Evolutionary conservation across 2,888 invertebrate species (phyloP), one percentile per base, ranked within the genome.

Genomic region (Pseudoips prasinana): DNA sequence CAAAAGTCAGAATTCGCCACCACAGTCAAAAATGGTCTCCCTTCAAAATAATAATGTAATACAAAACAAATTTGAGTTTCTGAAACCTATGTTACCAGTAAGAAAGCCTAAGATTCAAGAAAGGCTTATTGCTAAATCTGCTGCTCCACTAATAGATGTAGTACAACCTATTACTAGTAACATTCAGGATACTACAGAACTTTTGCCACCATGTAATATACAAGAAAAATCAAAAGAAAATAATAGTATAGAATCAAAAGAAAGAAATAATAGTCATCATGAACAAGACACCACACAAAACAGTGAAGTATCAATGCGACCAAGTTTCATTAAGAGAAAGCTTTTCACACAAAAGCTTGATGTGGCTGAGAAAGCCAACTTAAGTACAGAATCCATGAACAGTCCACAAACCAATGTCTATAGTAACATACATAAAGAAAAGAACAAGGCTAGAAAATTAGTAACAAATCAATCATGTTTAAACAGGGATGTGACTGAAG

Each of bases 271-370:
- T 42, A 48, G 22, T 31, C 33, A 46, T 11, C 14, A 26, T 8
- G 42, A 48, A 9, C 33, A 43, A 23, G 43, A 51, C 32, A 27
- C 26, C 6, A 40, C 37, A 14, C 52, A 57, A 23, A 52, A 26
- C 25, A 74, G 60, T 53, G 69, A 80, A 26, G 30, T 76, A 1
- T 80, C 83, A 27, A 73, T 70, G 66, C 73, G 77, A 40, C 80
- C 84, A 9, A 87, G 86, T 46, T 88, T 85, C 42, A 78, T 83
- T 7, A 88, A 85, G 56, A 68, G 87, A 46, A 87, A 86, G 50
- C 59, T 88, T 1, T 87, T 78, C 29, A 77, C 84, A 0, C 87
- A 86, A 57, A 85, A 72, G 30, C 56, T 83, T 30, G 84, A 86
- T 67, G 57, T 82, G 1, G 58, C 72, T 22, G 78, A 86, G 25